A percentile compares a stretch with the other conserved stretches of the same genome.
Evolutionary conservation across 1,140 invertebrate species (phyloP).

Genomic region (Coenobita brevimanus): DNA sequence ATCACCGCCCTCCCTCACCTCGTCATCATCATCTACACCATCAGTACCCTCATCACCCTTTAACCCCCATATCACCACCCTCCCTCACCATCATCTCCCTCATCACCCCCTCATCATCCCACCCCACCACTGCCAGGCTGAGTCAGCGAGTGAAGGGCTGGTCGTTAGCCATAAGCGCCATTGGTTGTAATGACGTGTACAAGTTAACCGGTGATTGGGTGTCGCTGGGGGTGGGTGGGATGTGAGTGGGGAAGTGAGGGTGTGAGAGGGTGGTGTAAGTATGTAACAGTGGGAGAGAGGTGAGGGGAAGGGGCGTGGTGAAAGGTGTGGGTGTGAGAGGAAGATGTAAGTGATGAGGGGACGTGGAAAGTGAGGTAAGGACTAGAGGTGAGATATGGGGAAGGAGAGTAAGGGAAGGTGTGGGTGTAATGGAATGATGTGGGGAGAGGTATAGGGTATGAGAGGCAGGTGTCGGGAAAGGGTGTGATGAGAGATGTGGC

Average conservation of each 20-base stretch:
- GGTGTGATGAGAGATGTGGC: too few species aligned
- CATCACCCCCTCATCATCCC: neutral
- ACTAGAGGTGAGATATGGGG: too few species aligned
- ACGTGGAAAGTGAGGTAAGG: too few species aligned
- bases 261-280: neutral
- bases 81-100: neutral
- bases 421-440: too few species aligned
- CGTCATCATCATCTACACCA: neutral
- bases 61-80: neutral
- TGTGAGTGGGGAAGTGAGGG: neutral
- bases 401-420: too few species aligned
- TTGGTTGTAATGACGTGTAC: constrained; percentile 56
- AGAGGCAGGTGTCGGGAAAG: too few species aligned
- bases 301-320: neutral
- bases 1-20: neutral
- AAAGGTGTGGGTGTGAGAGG: neutral
- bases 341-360: too few species aligned
- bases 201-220: constrained; percentile 43
- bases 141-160: constrained; percentile 24
- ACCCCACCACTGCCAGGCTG: neutral
- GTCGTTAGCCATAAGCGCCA: constrained; percentile 46
- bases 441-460: too few species aligned
- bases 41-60: neutral
- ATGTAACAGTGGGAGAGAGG: neutral
- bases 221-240: neutral